These are phyloP conservation scores for Quadroppia sp. DNA, from an alignment of 2,888 invertebrate species.

Conservation along the genomic window DNA sequence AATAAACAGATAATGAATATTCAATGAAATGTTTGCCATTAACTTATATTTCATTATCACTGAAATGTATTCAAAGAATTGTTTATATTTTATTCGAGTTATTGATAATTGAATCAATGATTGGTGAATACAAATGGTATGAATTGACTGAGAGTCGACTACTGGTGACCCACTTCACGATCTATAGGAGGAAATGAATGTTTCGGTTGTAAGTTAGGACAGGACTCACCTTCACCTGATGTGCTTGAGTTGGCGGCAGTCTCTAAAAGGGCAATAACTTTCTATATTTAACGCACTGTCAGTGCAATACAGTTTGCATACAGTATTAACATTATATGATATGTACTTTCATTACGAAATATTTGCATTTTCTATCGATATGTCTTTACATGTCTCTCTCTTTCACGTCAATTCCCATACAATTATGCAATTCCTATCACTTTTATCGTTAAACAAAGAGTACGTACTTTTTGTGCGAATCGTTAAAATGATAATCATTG, in stretches of 20 bases:
- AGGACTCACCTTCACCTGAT: constrained; percentile 12
- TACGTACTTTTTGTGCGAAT: too few species aligned
- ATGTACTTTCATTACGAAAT: too few species aligned
- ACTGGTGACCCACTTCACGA: constrained; percentile 5
- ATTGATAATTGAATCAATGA: neutral
- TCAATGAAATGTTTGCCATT: constrained; percentile 25
- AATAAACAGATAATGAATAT: neutral
- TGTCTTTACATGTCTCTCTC: too few species aligned
- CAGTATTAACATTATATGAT: too few species aligned
- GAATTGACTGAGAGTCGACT: neutral
- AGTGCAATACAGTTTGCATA: too few species aligned
- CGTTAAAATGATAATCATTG: too few species aligned
- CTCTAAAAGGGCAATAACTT: constrained; percentile 21
- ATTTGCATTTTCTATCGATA: too few species aligned
- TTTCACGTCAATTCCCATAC: too few species aligned
- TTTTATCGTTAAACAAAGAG: too few species aligned
- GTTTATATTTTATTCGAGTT: neutral
- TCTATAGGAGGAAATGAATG: neutral
- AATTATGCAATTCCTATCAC: too few species aligned
- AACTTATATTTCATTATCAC: neutral
- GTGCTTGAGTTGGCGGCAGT: neutral
- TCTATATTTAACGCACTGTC: neutral
- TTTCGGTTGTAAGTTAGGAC: neutral
- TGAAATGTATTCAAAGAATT: neutral
- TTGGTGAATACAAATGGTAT: neutral